These are phyloP conservation scores for Trichonephila inaurata DNA, from an alignment of 1,140 invertebrate species.

Conservation along the genomic window DNA sequence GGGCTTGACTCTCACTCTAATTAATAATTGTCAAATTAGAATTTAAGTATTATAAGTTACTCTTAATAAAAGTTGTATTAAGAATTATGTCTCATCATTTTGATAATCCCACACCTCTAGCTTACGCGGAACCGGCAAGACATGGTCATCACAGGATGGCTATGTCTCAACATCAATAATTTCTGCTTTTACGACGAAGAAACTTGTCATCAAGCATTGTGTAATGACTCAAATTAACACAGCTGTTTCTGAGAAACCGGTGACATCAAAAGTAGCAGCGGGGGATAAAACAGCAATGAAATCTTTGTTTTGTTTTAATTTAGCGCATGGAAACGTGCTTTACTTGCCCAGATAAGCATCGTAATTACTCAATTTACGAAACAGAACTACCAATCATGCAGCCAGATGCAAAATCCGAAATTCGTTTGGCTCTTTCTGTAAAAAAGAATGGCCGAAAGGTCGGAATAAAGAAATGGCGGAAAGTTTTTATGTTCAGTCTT, in stretches of 20 bases:
- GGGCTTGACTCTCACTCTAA: too few relatives aligned
- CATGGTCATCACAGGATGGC: too few relatives aligned
- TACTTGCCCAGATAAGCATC: not conserved
- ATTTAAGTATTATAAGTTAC: too few relatives aligned
- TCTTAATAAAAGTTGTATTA: too few relatives aligned
- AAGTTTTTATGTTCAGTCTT: not conserved
- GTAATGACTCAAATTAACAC: not conserved
- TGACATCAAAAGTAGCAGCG: not conserved
- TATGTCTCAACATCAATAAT: not conserved
- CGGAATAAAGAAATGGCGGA: too few relatives aligned
- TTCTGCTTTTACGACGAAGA: not conserved
- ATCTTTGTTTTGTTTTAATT: not conserved
- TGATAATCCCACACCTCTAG: too few relatives aligned
- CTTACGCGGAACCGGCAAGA: too few relatives aligned
- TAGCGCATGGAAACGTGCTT: not conserved
- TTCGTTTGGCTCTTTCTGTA: too few relatives aligned
- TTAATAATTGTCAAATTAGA: too few relatives aligned
- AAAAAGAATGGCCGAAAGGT: not conserved
- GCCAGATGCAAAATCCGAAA: not conserved
- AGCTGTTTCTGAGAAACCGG: not conserved
- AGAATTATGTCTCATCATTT: too few relatives aligned
- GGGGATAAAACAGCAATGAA: not conserved
- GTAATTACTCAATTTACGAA: conserved; percentile 43
- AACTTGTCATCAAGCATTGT: not conserved
- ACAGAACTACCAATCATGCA: not conserved